Percentiles rank a stretch among this genome's conserved stretches.
Evolutionary conservation across 2,888 invertebrate species (phyloP).

Genomic region (Tetropium fuscum): DNA sequence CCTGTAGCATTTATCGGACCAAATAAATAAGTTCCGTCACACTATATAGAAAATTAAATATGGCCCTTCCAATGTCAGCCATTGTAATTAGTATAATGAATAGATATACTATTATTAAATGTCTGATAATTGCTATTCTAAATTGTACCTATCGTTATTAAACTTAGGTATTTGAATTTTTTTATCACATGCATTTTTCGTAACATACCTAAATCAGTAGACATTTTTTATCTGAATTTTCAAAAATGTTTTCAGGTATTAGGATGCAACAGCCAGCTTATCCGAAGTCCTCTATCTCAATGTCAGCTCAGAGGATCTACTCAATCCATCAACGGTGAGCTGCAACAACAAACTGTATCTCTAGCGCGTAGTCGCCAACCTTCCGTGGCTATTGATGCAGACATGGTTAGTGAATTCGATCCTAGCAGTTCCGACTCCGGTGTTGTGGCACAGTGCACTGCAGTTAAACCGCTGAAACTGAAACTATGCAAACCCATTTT

Average conservation of each 20-base stretch:
- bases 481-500: slow-evolving; percentile 89
- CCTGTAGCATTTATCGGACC: too few species aligned
- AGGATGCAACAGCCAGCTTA: slow-evolving; percentile 45
- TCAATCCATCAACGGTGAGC: slow-evolving; percentile 82
- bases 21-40: too few species aligned
- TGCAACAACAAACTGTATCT: slow-evolving; percentile 75
- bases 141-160: too few species aligned
- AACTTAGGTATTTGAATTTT: too few species aligned
- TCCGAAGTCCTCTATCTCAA: slow-evolving; percentile 59
- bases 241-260: slow-evolving; percentile 61
- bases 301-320: slow-evolving; percentile 68
- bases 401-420: slow-evolving; percentile 94
- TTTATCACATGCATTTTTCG: too few species aligned
- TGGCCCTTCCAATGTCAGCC: too few species aligned
- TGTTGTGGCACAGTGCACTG: slow-evolving; percentile 89
- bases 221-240: too few species aligned
- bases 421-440: slow-evolving; percentile 94
- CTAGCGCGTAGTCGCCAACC: slow-evolving; percentile 77
- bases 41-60: too few species aligned
- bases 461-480: slow-evolving; percentile 89
- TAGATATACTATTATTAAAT: too few species aligned
- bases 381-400: slow-evolving; percentile 87
- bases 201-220: too few species aligned
- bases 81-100: too few species aligned
- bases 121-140: too few species aligned